Conservation (phyloP, 2,888 invertebrate species). For the Mactromeris polynyma region DNA sequence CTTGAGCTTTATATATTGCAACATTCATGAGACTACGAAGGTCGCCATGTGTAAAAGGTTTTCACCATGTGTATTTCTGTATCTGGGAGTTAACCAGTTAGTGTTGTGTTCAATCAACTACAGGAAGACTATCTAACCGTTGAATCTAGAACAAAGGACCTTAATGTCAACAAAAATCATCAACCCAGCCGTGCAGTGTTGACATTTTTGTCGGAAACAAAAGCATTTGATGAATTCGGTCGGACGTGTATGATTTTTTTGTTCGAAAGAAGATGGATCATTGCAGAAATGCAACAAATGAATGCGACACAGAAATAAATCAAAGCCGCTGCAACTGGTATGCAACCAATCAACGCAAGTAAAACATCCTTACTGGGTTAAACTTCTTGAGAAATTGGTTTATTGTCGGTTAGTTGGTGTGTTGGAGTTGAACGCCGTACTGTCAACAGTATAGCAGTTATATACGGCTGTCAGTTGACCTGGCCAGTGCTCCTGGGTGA, state of each 20-base stretch:
- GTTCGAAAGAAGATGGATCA: not conserved
- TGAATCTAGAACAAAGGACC: constrained; percentile 8
- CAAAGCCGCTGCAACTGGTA: not conserved
- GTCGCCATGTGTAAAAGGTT: not conserved
- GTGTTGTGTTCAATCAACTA: constrained; percentile 18
- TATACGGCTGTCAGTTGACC: too few relatives aligned
- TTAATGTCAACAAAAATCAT: constrained; percentile 34
- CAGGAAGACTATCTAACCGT: not conserved
- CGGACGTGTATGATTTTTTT: constrained; percentile 1
- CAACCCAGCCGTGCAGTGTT: not conserved
- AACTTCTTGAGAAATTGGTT: too few relatives aligned
- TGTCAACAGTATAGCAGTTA: too few relatives aligned
- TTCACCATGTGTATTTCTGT: not conserved
- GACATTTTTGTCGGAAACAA: constrained; percentile 5
- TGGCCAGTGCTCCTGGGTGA: too few relatives aligned
- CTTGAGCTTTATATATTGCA: not conserved
- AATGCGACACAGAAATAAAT: not conserved
- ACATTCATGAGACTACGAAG: not conserved
- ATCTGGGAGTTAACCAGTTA: not conserved
- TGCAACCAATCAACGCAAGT: not conserved
- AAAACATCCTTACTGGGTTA: too few relatives aligned
- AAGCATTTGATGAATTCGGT: not conserved
- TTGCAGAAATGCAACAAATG: not conserved
- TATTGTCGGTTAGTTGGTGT: too few relatives aligned
- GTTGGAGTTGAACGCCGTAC: too few relatives aligned